phyloP scores from a whole-genome alignment of 2,797 vertebrate genomes.

The Sebastes ruberrimus region DNA sequence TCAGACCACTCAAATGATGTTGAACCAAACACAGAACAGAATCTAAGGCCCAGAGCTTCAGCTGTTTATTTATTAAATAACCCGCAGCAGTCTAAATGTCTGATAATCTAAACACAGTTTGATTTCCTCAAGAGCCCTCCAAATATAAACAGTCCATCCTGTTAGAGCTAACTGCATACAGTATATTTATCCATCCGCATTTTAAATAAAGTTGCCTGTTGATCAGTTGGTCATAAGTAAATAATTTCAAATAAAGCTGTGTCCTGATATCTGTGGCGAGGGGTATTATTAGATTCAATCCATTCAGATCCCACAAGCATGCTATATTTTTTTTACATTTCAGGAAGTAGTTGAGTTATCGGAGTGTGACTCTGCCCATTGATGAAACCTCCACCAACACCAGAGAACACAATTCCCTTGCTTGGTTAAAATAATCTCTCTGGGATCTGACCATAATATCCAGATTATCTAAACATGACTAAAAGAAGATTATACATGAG shows the following conservation, averaged over 20 bases:
- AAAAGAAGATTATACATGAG: background rate
- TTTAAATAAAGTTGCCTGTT: constrained; percentile 54
- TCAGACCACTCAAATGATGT: constrained; percentile 42
- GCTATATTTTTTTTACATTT: no score
- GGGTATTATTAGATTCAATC: constrained; percentile 12
- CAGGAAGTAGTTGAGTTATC: background rate
- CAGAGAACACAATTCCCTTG: background rate
- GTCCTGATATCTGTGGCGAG: constrained; percentile 6
- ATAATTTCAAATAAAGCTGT: background rate
- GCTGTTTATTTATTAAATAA: constrained; percentile 67
- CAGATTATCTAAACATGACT: background rate
- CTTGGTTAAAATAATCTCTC: background rate
- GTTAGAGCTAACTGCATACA: constrained; percentile 25
- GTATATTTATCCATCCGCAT: constrained; percentile 34
- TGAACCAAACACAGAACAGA: constrained; percentile 47
- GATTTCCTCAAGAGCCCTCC: constrained; percentile 45
- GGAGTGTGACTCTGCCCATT: background rate
- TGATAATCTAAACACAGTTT: constrained; percentile 62
- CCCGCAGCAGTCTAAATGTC: constrained; percentile 32
- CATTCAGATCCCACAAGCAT: background rate
- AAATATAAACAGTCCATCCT: constrained; percentile 33
- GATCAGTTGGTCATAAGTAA: constrained; percentile 1
- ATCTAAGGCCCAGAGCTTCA: constrained; percentile 11
- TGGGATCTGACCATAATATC: background rate
- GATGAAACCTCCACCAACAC: background rate